Base-by-base conservation (phyloP, 1,140 invertebrate genomes). In the Trichomalopsis sarcophagae region DNA sequence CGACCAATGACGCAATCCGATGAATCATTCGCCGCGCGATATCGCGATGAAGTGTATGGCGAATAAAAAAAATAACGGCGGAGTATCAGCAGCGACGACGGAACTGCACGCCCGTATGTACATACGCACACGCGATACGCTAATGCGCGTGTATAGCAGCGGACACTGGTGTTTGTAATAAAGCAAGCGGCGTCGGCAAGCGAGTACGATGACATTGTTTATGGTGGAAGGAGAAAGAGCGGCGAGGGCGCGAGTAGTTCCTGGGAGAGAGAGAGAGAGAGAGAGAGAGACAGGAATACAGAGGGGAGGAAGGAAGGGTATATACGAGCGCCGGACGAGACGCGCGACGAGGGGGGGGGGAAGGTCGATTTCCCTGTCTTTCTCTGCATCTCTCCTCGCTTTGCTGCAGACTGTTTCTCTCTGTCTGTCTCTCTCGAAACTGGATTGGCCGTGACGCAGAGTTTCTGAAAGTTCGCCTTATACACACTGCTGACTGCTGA, bases 391-490 rank as follows among this genome's bases (percentile, higher is more conserved):
- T 69, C 79, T 44, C 33, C 17, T 4, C 5, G 4, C 33, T 36
- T 36, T 36, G 33, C 33, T 36, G 33, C 33, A 36, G 33, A 36
- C 33, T 36, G 33, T 36, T 36, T 36, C 21, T 66, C 23, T 71
- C 23, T 71, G 27, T 69, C 30, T 75, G 4, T 44, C 74, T 47
- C 79, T 23, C 33, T 36, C 23, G 44, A 76, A 69, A 76, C 73
- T 77, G 66, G 55, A 78, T 86, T 79, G 80, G 44, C 66, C 73
- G 23, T 82, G 79, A 85, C 74, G 62, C 55, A 81, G 68, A 85
- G 71, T 81, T 85, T 81, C 84, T 21, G 14, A 85, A 85, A 85
- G 79, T 85, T 81, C 36, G 77, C 50, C 55, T 71, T 66, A 80
- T 75, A 71, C 71, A 81, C 77, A 44, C 14, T 21, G 14, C 74